Evolutionary conservation across 37 sponge, comb jelly and placozoan species (phyloP), one percentile per base, ranked within the genome.

Genomic region (Halisarca cf. caerulea): DNA sequence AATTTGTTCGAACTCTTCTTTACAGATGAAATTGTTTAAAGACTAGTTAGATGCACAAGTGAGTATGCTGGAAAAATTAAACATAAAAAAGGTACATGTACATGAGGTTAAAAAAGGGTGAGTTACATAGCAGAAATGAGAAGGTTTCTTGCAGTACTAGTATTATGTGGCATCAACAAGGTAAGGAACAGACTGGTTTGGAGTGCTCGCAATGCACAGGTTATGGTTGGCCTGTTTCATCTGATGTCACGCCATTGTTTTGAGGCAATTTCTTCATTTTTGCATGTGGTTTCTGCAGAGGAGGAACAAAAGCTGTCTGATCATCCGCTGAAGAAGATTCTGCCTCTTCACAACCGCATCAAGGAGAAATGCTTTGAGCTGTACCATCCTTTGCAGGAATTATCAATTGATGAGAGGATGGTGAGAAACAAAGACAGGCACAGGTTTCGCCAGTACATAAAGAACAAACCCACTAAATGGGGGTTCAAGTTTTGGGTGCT

Each of bases 401-500:
- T 86, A 17, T 64, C 73, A 43, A 35, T 86, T 42, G 86, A 86
- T 79, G 86, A 86, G 41, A 66, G 86, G 41, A 86, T 85, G 87
- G 62, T 85, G 2, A 78, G 59, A 60, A 45, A 34, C 27, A 85
- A 85, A 78, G 68, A 66, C 1, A 36, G 86, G 3, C 17, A 41
- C 9, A 41, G 66, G 6, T 5, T 57, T 6, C 2, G 7, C 20
- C 70, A 85, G 54, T 88, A 83, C 71, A 88, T 88, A 3, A n/a
- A 78, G n/a, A 89, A 89, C 66, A 89, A 89, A 38, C 89, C 89
- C 18, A 51, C 59, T 3, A 80, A 84, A 41, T 89, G 85, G 85
- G 89, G 89, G 28, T 84, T 89, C 78, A 89, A 89, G 55, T 30
- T 81, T 39, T 89, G 81, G 85, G 68, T 45, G 36, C 1, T 57